Evolutionary conservation across 2,888 invertebrate genomes (phyloP).

Genomic region (Nematopogon swammerdamellus): DNA sequence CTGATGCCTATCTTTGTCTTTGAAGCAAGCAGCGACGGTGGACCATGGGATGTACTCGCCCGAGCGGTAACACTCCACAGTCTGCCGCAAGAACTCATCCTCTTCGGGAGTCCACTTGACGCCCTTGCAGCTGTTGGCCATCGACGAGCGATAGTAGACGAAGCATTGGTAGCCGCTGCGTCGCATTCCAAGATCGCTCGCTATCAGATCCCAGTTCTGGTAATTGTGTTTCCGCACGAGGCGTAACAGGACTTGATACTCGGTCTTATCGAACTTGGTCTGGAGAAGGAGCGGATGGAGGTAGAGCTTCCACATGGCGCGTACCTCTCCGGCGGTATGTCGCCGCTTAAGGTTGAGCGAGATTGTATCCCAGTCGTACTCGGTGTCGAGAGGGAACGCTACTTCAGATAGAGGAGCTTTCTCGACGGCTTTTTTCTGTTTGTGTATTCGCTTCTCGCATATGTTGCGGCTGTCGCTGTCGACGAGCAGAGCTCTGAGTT

Average conservation of each 20-base stretch:
- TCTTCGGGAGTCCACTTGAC: constrained; percentile 58
- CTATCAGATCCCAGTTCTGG: constrained; percentile 58
- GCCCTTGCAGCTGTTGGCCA: constrained; percentile 9
- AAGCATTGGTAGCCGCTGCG: constrained; percentile 59
- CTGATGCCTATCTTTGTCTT: constrained; percentile 47
- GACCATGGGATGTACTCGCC: constrained; percentile 63
- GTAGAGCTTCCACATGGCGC: constrained; percentile 60
- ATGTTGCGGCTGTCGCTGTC: neutral
- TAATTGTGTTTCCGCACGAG: constrained; percentile 17
- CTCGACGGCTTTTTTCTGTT: neutral
- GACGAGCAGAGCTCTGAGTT: too few relatives aligned
- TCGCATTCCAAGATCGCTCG: constrained; percentile 33
- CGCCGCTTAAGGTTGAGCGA: neutral
- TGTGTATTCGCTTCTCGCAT: neutral
- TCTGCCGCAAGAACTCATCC: constrained; percentile 49
- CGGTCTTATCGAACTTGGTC: neutral
- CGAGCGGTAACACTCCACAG: constrained; percentile 25
- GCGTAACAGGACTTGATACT: too few relatives aligned
- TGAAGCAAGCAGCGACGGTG: constrained; percentile 48
- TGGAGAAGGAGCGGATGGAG: constrained; percentile 56
- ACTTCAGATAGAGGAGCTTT: neutral
- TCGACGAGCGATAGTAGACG: constrained; percentile 41
- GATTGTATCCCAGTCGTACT: neutral
- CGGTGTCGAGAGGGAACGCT: neutral
- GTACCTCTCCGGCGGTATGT: constrained; percentile 37